A percentile compares a stretch with the other conserved stretches of the same genome.
phyloP scores from a whole-genome alignment of 1,140 invertebrate species.

The Phocides pigmalion region DNA sequence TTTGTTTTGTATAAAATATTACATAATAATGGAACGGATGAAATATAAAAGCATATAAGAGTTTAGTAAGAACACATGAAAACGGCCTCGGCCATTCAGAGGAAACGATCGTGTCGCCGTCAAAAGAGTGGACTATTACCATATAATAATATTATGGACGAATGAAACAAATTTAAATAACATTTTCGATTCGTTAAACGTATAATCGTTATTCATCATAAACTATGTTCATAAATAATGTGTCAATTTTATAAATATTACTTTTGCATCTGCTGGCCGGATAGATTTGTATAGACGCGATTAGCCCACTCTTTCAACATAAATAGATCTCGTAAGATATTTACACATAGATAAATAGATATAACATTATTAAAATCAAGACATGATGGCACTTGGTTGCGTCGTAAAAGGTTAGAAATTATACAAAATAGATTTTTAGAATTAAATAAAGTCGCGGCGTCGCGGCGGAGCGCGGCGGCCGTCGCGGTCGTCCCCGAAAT shows the following conservation, averaged over 20 bases:
- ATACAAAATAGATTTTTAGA: slow-evolving; percentile 41
- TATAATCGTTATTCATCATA: slow-evolving; percentile 39
- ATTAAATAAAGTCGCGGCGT: slow-evolving; percentile 38
- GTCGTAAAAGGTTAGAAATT: slow-evolving; percentile 57
- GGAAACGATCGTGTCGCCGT: slow-evolving; percentile 34
- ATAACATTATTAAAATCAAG: slow-evolving; percentile 72
- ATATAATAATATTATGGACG: slow-evolving; percentile 47
- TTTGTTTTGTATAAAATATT: slow-evolving; percentile 42
- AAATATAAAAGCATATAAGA: slow-evolving; percentile 60
- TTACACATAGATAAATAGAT: slow-evolving; percentile 68
- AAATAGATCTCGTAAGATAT: slow-evolving; percentile 63
- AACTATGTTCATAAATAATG: slow-evolving; percentile 44
- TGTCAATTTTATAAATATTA: slow-evolving; percentile 42
- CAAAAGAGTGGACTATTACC: slow-evolving; percentile 59
- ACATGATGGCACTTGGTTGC: slow-evolving; percentile 79
- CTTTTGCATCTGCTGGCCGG: slow-evolving; percentile 62
- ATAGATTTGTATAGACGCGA: slow-evolving; percentile 55
- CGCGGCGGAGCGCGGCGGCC: slow-evolving; percentile 46
- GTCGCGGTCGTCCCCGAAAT: slow-evolving; percentile 45
- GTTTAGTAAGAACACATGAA: slow-evolving; percentile 53
- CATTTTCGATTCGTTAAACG: slow-evolving; percentile 42
- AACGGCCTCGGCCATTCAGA: slow-evolving; percentile 37
- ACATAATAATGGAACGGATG: slow-evolving; percentile 72
- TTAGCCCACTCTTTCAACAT: slow-evolving; percentile 64
- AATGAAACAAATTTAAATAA: slow-evolving; percentile 55